A percentile compares a stretch with the other conserved stretches of the same genome.
phyloP scores from a whole-genome alignment of 2,797 vertebrate genomes.

The Simalia tracyae region DNA sequence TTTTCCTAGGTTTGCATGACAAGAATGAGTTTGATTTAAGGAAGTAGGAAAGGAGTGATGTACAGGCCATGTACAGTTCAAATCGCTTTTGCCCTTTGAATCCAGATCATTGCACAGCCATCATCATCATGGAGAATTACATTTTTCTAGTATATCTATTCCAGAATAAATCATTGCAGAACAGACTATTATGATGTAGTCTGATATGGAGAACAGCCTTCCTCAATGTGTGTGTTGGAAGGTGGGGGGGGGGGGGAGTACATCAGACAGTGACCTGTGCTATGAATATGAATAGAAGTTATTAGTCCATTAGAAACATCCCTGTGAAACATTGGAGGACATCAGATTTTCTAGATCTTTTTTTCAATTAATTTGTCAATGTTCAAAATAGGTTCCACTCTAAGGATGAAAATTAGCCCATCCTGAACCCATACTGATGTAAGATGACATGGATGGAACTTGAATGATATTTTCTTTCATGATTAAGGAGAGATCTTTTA shows the following conservation, averaged over 20 bases:
- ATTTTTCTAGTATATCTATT: not conserved
- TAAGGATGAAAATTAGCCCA: constrained; percentile 50
- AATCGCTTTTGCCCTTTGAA: not conserved
- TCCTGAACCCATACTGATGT: constrained; percentile 19
- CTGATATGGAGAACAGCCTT: not conserved
- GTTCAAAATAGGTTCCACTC: constrained; percentile 15
- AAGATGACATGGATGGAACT: constrained; percentile 39
- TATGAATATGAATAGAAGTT: not conserved
- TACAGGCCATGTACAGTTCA: not conserved
- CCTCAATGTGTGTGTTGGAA: not conserved
- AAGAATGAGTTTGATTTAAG: not conserved
- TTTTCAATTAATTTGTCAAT: constrained; percentile 6
- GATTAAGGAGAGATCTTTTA: constrained; percentile 65
- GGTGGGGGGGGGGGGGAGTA: no score
- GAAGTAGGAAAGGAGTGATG: not conserved
- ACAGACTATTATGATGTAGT: not conserved
- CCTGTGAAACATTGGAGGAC: not conserved
- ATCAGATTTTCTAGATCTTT: constrained; percentile 34
- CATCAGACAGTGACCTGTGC: not conserved
- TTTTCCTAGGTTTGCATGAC: not conserved
- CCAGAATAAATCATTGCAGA: not conserved
- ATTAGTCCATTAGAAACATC: not conserved
- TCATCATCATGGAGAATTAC: not conserved
- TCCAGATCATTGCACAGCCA: not conserved
- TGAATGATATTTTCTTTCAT: constrained; percentile 65